Evolutionary conservation across 2,888 invertebrate species (phyloP), one percentile per base, ranked within the genome.

Genomic region (Asteroscopus sphinx): DNA sequence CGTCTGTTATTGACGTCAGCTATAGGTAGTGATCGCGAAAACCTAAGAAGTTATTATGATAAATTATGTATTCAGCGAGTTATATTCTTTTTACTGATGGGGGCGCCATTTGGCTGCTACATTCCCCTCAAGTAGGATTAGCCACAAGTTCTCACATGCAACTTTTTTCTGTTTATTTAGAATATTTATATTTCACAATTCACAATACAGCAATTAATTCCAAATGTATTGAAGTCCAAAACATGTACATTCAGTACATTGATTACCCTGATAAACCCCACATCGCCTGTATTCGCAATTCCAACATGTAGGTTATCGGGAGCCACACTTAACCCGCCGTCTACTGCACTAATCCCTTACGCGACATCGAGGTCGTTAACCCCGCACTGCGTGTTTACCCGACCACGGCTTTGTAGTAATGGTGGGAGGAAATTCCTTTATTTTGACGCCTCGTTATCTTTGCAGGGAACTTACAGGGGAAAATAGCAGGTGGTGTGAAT

Each of bases 301-400:
- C 4, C 16, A 13, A 17, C 17, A 15, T 30, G n/a, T n/a, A n/a
- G n/a, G n/a, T n/a, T n/a, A 12, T 4, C 33, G 21, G 60, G 30
- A 26, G 12, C 28, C 1, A 15, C 32, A 39, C 39, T 15, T 15
- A 3, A 15, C 5, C 9, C n/a, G 28, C 8, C 40, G 35, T 15
- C 33, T 9, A 17, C 17, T 30, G 28, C 12, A 11, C 16, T 41
- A 39, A 65, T 25, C 39, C 58, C 44, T 30, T 52, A n/a, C 54
- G 52, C 54, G 64, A 68, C 72, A 68, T 30, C 6, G 51, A 35
- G 72, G 66, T 76, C 71, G 47, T 76, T 76, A 47, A 73, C 69
- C 78, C 46, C 49, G 30, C 5, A 44, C 52, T 12, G 33, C 8
- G 35, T 65, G 73, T 57, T 56, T 59, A 59, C 52, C 49, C 66